Evolutionary conservation across 2,113 vertebrate genomes (phyloP).

Genomic region (Clarias gariepinus): DNA sequence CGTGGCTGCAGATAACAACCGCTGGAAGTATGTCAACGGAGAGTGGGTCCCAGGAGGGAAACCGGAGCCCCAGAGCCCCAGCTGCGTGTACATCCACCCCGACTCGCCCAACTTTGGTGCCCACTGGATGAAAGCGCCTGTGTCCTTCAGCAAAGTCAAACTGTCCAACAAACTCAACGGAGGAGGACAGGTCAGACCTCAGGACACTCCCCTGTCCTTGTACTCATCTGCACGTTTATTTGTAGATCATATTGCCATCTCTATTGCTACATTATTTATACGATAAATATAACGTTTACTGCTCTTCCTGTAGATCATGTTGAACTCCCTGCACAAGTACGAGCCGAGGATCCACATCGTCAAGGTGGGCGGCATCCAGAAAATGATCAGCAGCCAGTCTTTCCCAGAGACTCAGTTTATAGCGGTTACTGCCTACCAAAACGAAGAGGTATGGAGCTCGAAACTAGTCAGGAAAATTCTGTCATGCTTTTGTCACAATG

Average conservation of each 20-base stretch:
- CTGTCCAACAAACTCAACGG: conserved; percentile 82
- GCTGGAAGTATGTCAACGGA: conserved; percentile 82
- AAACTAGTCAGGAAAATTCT: background rate
- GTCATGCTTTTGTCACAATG: conserved; percentile 1
- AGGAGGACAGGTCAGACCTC: conserved; percentile 73
- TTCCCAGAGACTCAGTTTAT: conserved; percentile 81
- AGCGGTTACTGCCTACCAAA: conserved; percentile 80
- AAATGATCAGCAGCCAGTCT: conserved; percentile 80
- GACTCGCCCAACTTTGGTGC: conserved; percentile 81
- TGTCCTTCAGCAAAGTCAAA: conserved; percentile 83
- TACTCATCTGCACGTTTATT: background rate
- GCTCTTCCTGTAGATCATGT: conserved; percentile 71
- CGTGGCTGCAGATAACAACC: conserved; percentile 79
- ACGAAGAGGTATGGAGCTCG: conserved; percentile 71
- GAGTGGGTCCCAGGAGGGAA: conserved; percentile 81
- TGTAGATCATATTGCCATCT: background rate
- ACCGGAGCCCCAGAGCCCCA: conserved; percentile 79
- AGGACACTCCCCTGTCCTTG: background rate
- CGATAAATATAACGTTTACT: background rate
- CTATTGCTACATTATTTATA: too few relatives aligned
- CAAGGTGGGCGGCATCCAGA: conserved; percentile 79
- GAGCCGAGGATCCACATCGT: conserved; percentile 81
- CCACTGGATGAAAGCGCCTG: conserved; percentile 81
- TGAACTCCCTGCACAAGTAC: conserved; percentile 82
- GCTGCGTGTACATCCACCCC: conserved; percentile 84